Conservation (phyloP, 2,113 vertebrate genomes). For the Psammodynastes pulverulentus region DNA sequence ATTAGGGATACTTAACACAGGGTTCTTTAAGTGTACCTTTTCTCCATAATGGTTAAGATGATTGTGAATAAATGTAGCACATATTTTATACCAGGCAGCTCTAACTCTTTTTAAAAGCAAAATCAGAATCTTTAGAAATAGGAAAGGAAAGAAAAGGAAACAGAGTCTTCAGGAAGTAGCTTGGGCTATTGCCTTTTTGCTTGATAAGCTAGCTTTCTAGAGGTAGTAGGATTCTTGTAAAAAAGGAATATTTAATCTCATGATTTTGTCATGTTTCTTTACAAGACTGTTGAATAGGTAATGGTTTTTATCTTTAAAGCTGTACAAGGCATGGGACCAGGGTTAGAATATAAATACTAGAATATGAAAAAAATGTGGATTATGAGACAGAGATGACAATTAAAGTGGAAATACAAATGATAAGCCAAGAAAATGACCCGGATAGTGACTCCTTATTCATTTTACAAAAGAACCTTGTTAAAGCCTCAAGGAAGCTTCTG, state of each 20-base stretch:
- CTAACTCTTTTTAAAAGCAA: not conserved
- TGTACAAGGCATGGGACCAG: not conserved
- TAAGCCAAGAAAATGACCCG: not conserved
- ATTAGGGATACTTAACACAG: not conserved
- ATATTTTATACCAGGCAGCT: not conserved
- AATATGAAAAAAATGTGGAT: not conserved
- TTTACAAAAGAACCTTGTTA: not conserved
- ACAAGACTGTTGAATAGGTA: not conserved
- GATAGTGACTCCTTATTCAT: not conserved
- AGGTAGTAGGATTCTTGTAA: not conserved
- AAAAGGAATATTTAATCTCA: not conserved
- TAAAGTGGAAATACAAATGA: not conserved
- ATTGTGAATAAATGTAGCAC: not conserved
- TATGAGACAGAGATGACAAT: not conserved
- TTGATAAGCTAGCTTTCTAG: not conserved
- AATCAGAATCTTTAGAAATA: not conserved
- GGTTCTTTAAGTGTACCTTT: not conserved
- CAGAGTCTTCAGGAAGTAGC: not conserved
- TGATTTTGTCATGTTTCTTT: not conserved
- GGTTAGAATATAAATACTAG: not conserved
- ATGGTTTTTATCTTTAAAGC: not conserved
- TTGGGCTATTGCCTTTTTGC: not conserved
- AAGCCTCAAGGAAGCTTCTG: not conserved
- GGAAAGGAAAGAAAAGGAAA: not conserved
- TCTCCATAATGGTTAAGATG: not conserved